Percentiles rank a stretch among this genome's conserved stretches.
phyloP scores from a whole-genome alignment of 2,888 invertebrate genomes.

The Arge pagana region DNA sequence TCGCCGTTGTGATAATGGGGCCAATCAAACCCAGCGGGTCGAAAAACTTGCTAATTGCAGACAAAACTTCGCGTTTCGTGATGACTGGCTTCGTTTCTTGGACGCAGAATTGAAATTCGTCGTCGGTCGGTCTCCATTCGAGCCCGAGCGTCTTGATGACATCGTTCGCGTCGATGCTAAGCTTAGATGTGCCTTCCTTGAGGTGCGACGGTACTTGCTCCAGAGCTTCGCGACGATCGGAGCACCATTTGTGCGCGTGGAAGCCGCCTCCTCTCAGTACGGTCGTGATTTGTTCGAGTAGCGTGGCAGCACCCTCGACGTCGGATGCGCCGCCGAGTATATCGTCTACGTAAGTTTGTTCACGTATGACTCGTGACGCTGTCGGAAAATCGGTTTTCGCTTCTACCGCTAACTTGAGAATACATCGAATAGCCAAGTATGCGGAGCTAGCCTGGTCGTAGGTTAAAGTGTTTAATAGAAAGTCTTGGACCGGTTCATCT shows the following conservation, averaged over 20 bases:
- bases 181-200: neutral
- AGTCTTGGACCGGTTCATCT: conserved; percentile 19
- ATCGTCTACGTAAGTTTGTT: conserved; percentile 39
- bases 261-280: conserved; percentile 26
- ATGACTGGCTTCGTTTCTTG: neutral
- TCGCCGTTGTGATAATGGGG: conserved; percentile 32
- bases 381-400: conserved; percentile 24
- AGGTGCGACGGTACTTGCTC: neutral
- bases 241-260: conserved; percentile 32
- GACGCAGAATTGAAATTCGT: conserved; percentile 21
- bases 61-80: conserved; percentile 35
- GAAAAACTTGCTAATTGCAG: conserved; percentile 35
- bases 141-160: conserved; percentile 20
- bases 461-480: conserved; percentile 37
- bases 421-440: conserved; percentile 32
- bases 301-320: conserved; percentile 25
- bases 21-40: conserved; percentile 36
- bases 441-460: conserved; percentile 39
- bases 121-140: conserved; percentile 23
- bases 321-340: conserved; percentile 30
- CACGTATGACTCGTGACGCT: conserved; percentile 23
- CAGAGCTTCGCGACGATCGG: conserved; percentile 14
- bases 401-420: conserved; percentile 34
- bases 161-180: conserved; percentile 7
- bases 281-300: conserved; percentile 22